phyloP scores from a whole-genome alignment of 2,888 invertebrate species.

The Cataglyphis albicans region DNA sequence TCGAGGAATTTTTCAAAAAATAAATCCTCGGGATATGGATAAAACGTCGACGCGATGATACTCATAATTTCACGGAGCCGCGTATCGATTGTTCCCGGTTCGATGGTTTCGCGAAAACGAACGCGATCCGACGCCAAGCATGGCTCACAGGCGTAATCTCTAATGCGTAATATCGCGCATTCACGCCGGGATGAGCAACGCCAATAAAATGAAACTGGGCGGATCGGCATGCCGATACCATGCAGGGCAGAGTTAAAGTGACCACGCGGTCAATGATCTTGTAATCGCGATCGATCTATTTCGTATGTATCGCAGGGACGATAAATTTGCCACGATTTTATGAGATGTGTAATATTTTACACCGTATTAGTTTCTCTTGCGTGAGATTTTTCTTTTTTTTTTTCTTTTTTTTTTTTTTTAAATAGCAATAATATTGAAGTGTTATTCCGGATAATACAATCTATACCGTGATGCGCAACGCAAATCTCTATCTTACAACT shows the following conservation, averaged over 20 bases:
- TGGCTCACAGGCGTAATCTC: slow-evolving; percentile 70
- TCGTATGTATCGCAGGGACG: slow-evolving; percentile 43
- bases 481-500: neutral
- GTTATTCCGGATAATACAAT: slow-evolving; percentile 17
- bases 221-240: slow-evolving; percentile 36
- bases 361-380: slow-evolving; percentile 54
- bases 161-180: slow-evolving; percentile 75
- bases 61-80: slow-evolving; percentile 69
- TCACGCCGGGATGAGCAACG: slow-evolving; percentile 69
- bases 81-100: slow-evolving; percentile 69
- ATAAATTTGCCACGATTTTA: slow-evolving; percentile 65
- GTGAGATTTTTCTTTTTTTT: slow-evolving; percentile 55
- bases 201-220: slow-evolving; percentile 70
- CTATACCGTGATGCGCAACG: neutral
- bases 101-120: slow-evolving; percentile 69
- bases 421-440: slow-evolving; percentile 40
- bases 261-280: slow-evolving; percentile 67
- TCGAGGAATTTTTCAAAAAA: slow-evolving; percentile 66
- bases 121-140: slow-evolving; percentile 57
- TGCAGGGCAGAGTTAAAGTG: slow-evolving; percentile 41
- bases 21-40: slow-evolving; percentile 72
- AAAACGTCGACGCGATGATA: slow-evolving; percentile 65
- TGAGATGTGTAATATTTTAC: slow-evolving; percentile 69
- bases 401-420: slow-evolving; percentile 57
- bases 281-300: slow-evolving; percentile 65